Base-by-base conservation (phyloP, 2,113 vertebrate genomes). In the Phocoena phocoena region DNA sequence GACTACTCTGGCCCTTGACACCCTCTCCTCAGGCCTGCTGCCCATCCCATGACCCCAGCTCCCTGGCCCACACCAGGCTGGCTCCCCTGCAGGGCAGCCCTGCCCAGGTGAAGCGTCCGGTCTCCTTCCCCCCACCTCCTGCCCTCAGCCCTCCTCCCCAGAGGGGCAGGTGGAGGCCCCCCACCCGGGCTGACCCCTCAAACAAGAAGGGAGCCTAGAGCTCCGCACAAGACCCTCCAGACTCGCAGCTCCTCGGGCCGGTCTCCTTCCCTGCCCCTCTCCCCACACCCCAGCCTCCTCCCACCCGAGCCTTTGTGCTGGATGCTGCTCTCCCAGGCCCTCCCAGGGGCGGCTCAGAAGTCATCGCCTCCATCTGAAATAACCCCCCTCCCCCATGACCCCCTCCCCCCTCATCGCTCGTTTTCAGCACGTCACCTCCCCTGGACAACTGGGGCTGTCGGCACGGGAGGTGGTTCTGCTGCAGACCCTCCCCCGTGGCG, bases 211-310 rank as follows among this genome's bases (percentile, higher is more conserved):
- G 5, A 41, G n/a, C n/a, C 13, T 14, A 31, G 36, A 50, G 12
- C 2, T 31, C 28, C 0, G 0, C 5, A 28, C n/a, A 58, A 55
- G 79, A 84, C 65, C 65, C 44, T n/a, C 65, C 23, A 68, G 10
- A 55, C 9, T 2, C 26, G 9, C 1, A 3, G 41, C 26, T 44
- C 58, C 67, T 58, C 1, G 0, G 8, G 12, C 21, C 5, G 8
- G 21, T 58, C 41, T 62, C 47, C 62, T 12, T 60, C 33, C 50
- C 14, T 17, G 53, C 1, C 1, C 21, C 31, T 17, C 74, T 28
- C 21, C 10, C 1, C 7, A 6, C 20, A 6, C 44, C 9, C 23
- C 73, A 62, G 55, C 38, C n/a, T 14, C 9, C 76, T 12, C 33
- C 33, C 3, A n/a, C 76, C 20, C n/a, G 18, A 47, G 15, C 6